Conservation (phyloP, 2,888 invertebrate genomes). For the Perizoma affinitatum region DNA sequence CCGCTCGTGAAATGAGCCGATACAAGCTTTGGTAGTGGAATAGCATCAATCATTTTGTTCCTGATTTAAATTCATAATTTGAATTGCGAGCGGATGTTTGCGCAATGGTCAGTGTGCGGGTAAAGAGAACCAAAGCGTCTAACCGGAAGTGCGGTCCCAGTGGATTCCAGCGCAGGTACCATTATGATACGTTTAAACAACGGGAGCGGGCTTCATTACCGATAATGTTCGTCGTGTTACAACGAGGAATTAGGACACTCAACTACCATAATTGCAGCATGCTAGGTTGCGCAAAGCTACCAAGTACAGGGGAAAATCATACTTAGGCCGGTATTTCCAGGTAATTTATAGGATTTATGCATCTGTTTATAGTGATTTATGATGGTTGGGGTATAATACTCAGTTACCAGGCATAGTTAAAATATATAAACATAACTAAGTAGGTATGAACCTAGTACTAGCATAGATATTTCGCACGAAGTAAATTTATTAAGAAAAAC, state of each 20-base stretch:
- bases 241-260: conserved; percentile 47
- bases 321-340: conserved; percentile 36
- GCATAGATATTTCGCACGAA: too few species aligned
- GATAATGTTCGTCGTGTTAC: conserved; percentile 50
- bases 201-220: conserved; percentile 49
- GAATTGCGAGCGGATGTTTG: conserved; percentile 68
- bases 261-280: conserved; percentile 45
- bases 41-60: conserved; percentile 45
- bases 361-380: conserved; percentile 31
- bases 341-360: conserved; percentile 44
- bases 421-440: background rate
- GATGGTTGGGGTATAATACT: conserved; percentile 13
- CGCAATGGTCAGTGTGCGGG: conserved; percentile 55
- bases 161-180: conserved; percentile 46
- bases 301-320: conserved; percentile 26
- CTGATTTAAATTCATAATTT: conserved; percentile 53
- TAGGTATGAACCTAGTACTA: background rate
- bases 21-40: conserved; percentile 35
- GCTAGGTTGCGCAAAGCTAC: conserved; percentile 45
- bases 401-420: conserved; percentile 2
- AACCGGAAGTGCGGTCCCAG: conserved; percentile 66
- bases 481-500: too few species aligned
- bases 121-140: conserved; percentile 60
- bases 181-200: conserved; percentile 60
- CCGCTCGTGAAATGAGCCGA: conserved; percentile 36